Evolutionary conservation across 2,888 invertebrate genomes (phyloP), one percentile per base, ranked within the genome.

Genomic region (Ennomos erosarius): DNA sequence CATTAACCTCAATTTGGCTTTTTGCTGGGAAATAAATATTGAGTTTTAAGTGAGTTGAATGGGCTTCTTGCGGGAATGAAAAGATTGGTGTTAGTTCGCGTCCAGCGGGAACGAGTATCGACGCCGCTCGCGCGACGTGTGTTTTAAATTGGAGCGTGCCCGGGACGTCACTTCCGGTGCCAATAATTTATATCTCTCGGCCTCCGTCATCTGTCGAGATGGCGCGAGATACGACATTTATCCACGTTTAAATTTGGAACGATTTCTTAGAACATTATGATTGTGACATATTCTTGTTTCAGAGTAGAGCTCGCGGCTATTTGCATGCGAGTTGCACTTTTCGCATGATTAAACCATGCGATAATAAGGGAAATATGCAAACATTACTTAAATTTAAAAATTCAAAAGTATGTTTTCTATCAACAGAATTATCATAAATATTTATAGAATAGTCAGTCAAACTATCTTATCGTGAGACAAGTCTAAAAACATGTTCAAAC

Each of bases 151-250:
- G 87, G 90, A 89, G 84, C 90, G 79, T 82, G 84, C 74, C 72
- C 74, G 84, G 79, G 81, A 89, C 91, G 91, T 90, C 90, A 90
- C 86, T 90, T 91, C 91, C 91, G 89, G 88, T 89, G 81, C 81
- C 84, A 87, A 90, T 91, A 87, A 89, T 87, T 90, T 89, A 89
- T 87, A 87, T 86, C 85, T 85, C 85, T 82, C 84, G 84, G 85
- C 82, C 88, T 85, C 86, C 83, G 82, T 84, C 87, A 84, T 82
- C 79, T 84, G 89, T 84, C 82, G 87, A 82, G 87, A 86, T 85
- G 84, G 86, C 81, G 86, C 81, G 81, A 80, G 85, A 87, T 84
- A 84, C 85, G 88, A 86, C 83, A 86, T 87, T 85, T 85, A 86
- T 85, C 82, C 82, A 82, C 78, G 74, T 85, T 85, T 88, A 89